Evolutionary conservation across 92 coral and sea anemone species (phyloP).

Genomic region (Phenganax stokvisi): DNA sequence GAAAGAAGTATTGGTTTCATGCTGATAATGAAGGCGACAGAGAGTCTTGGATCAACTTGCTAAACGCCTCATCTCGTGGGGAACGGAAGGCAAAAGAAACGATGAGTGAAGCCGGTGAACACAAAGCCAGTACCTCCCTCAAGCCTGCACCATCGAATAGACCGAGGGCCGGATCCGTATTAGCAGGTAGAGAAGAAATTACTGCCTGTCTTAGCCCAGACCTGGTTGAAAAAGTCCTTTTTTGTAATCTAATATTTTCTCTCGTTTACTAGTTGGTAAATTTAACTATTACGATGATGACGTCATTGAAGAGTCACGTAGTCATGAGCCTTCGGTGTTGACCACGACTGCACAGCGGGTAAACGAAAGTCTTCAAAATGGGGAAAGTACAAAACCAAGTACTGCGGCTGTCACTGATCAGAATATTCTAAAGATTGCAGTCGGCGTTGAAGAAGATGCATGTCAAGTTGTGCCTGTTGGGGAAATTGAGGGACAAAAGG

Average conservation of each 20-base stretch:
- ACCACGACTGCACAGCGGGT: constrained; percentile 20
- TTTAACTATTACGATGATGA: constrained; percentile 28
- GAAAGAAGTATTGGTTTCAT: constrained; percentile 57
- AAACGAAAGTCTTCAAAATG: background rate
- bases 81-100: constrained; percentile 49
- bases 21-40: constrained; percentile 76
- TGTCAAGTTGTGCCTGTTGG: constrained; percentile 24
- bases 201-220: background rate
- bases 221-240: background rate
- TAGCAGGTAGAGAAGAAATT: constrained; percentile 21
- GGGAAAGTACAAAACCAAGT: background rate
- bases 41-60: constrained; percentile 62
- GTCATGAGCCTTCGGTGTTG: background rate
- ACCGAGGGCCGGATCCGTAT: constrained; percentile 25
- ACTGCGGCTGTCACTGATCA: background rate
- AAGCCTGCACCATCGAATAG: constrained; percentile 1
- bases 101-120: background rate
- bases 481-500: constrained; percentile 8
- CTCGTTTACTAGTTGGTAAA: background rate
- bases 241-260: background rate
- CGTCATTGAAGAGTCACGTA: constrained; percentile 1
- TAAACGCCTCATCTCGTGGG: constrained; percentile 64
- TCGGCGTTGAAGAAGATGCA: constrained; percentile 30
- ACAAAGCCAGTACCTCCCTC: background rate
- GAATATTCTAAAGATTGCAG: constrained; percentile 20